Evolutionary conservation across 2,797 vertebrate genomes (phyloP), one percentile per base, ranked within the genome.

Genomic region (Pteronotus mesoamericanus): DNA sequence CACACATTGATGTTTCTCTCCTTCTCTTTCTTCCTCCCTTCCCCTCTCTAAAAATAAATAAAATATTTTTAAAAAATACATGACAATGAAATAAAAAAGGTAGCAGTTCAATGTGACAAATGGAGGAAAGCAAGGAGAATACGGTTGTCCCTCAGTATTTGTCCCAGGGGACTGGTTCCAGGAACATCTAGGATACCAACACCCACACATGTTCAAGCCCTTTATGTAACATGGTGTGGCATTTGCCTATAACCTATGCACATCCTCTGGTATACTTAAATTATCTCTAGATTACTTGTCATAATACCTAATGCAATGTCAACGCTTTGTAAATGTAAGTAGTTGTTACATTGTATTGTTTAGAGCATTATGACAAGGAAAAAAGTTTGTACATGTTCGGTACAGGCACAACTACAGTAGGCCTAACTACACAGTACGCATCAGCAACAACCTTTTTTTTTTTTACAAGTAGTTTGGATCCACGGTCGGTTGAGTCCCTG

Each of bases 61-160:
- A n/a, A n/a, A n/a, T n/a, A n/a, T n/a, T n/a, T n/a, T n/a, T n/a
- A n/a, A n/a, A n/a, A n/a, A 34, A 29, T 0, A 6, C 0, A 24
- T 0, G 16, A 3, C 6, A 19, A 21, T 42, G 48, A 86, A 53
- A 37, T 12, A 46, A 5, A 46, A 34, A 21, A 9, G 18, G 2
- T 22, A 39, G 34, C 4, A 34, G 12, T 51, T 48, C 19, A 37
- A 9, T 5, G 9, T 42, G 48, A 61, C 53, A 61, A 48, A 18
- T 1, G 1, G 0, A 51, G 48, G 0, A 1, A 75, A 42, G 26
- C 16, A 18, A 55, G 21, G 9, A 9, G 48, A 80, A 71, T 9
- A 78, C 48, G 83, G 32, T 34, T 22, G 32, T 24, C 19, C 57
- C 39, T n/a, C 21, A 26, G 39, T 15, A 24, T 24, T 57, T 34